A percentile compares a stretch with the other conserved stretches of the same genome.
Evolutionary conservation across 2,888 invertebrate genomes (phyloP).

Genomic region (Nymphalis polychloros): DNA sequence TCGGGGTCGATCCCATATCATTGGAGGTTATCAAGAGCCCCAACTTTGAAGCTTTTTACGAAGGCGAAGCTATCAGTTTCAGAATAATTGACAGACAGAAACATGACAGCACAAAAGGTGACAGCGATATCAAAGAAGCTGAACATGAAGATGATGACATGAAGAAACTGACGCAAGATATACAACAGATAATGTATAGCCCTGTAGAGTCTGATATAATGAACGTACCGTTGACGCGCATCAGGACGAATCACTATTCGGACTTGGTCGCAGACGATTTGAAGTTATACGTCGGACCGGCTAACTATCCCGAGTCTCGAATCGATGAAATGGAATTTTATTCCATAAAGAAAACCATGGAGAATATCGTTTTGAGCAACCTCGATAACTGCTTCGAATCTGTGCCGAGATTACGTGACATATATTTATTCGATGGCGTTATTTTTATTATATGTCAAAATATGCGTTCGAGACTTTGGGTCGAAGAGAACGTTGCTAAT

Average conservation of each 20-base stretch:
- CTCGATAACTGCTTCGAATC: conserved; percentile 43
- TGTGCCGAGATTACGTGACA: conserved; percentile 66
- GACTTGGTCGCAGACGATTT: conserved; percentile 68
- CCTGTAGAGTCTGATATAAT: conserved; percentile 59
- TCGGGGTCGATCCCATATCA: conserved; percentile 72
- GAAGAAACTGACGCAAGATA: conserved; percentile 50
- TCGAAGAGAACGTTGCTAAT: conserved; percentile 51
- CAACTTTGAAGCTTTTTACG: conserved; percentile 61
- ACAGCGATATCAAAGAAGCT: conserved; percentile 45
- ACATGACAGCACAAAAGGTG: conserved; percentile 54
- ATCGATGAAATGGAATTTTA: conserved; percentile 64
- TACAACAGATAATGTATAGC: conserved; percentile 59
- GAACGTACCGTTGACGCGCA: conserved; percentile 57
- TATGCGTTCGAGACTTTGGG: conserved; percentile 57
- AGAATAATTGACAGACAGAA: conserved; percentile 71
- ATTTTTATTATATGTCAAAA: conserved; percentile 70
- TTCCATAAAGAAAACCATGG: conserved; percentile 59
- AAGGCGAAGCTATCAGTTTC: conserved; percentile 59
- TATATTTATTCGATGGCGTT: conserved; percentile 72
- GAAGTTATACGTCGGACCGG: conserved; percentile 68
- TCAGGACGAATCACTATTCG: conserved; percentile 67
- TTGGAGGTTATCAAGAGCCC: conserved; percentile 64
- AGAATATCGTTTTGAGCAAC: conserved; percentile 53
- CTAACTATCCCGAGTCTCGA: conserved; percentile 65
- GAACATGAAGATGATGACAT: conserved; percentile 47